Conservation (phyloP, 2,113 vertebrate species). For the Apodemus speciosus region DNA sequence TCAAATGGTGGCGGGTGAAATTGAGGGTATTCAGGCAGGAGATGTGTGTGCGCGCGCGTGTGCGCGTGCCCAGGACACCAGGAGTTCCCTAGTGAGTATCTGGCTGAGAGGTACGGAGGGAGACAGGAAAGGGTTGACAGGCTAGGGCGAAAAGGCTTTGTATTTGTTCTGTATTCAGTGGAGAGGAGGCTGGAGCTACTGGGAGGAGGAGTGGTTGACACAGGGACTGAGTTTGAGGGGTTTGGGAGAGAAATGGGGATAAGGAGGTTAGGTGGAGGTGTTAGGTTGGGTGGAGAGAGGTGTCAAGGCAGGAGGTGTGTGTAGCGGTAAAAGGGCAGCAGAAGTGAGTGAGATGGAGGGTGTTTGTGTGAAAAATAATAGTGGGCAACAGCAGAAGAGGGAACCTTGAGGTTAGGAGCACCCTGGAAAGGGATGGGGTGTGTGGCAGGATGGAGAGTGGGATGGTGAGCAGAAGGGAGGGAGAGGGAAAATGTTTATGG, state of each 20-base stretch:
- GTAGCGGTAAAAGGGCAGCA: neutral
- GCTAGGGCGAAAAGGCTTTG: neutral
- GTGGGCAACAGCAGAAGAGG: neutral
- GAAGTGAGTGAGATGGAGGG: neutral
- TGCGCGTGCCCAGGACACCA: neutral
- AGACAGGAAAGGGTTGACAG: neutral
- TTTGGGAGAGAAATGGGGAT: neutral
- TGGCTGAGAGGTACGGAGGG: neutral
- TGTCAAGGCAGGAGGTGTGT: neutral
- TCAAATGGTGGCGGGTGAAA: neutral
- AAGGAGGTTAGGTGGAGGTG: neutral
- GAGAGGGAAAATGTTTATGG: neutral
- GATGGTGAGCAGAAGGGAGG: neutral
- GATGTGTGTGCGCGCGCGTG: neutral
- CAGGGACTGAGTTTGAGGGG: neutral
- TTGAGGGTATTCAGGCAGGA: neutral
- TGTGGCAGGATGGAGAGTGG: neutral
- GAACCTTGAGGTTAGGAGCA: neutral
- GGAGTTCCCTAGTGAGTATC: neutral
- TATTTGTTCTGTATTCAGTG: neutral
- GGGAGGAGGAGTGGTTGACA: neutral
- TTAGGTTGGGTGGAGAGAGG: neutral
- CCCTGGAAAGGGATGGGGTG: neutral
- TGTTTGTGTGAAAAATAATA: neutral
- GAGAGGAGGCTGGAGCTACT: neutral